Percentiles rank a stretch among this genome's conserved stretches.
These are phyloP conservation scores for Pelodytes ibericus DNA, from an alignment of 2,797 vertebrate species.

Conservation along the genomic window DNA sequence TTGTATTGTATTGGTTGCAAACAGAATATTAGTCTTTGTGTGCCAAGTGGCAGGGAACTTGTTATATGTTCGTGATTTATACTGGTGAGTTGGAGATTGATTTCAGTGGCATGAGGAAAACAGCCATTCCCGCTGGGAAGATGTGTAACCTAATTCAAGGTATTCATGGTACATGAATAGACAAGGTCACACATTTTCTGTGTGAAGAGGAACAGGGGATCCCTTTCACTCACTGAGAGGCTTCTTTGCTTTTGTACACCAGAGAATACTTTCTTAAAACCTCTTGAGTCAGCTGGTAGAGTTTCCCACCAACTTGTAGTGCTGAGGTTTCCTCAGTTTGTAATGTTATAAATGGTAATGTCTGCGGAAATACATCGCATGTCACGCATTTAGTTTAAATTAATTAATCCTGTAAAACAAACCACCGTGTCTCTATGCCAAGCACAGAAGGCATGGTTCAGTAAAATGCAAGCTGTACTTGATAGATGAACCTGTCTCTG, in stretches of 20 bases:
- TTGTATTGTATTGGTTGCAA: too few species aligned
- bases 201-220: constrained; percentile 27
- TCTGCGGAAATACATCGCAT: too few species aligned
- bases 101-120: not conserved
- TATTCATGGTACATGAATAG: constrained; percentile 43
- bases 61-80: too few species aligned
- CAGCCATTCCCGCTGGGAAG: constrained; percentile 17
- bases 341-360: too few species aligned
- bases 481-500: too few species aligned
- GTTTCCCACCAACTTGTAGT: constrained; percentile 5
- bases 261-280: not conserved
- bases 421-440: too few species aligned
- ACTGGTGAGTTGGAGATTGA: not conserved
- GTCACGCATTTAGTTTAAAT: too few species aligned
- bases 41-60: too few species aligned
- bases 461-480: too few species aligned
- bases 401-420: too few species aligned
- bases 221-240: constrained; percentile 34
- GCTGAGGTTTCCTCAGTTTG: not conserved
- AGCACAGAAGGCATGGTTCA: too few species aligned
- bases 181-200: constrained; percentile 42
- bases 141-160: constrained; percentile 50
- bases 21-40: too few species aligned
- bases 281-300: not conserved
- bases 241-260: constrained; percentile 36